Evolutionary conservation across 2,888 invertebrate genomes (phyloP).

Genomic region (Drosophila aldrichi): DNA sequence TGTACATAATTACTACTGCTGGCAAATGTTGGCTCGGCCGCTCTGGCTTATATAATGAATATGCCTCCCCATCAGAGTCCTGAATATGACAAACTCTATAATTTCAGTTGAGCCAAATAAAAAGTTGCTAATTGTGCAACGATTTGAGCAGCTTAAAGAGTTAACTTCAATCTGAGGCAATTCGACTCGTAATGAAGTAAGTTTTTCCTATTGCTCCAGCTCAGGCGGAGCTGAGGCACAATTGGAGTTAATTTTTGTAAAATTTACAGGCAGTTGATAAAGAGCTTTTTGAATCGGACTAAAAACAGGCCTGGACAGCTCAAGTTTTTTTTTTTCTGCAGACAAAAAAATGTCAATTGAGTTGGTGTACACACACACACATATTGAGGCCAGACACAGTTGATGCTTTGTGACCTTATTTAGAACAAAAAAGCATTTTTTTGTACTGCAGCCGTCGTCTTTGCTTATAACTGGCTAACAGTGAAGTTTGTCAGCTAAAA

Average conservation of each 20-base stretch:
- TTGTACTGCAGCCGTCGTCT: not conserved
- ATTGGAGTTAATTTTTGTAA: constrained; percentile 13
- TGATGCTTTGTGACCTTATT: not conserved
- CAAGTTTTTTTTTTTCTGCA: not conserved
- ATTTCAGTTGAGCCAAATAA: not conserved
- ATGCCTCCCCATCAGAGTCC: no score
- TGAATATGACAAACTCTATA: not conserved
- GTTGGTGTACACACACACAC: not conserved
- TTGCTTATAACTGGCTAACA: not conserved
- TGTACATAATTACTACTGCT: not conserved
- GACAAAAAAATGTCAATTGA: constrained; percentile 31
- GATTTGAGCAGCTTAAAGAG: not conserved
- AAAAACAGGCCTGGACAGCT: constrained; percentile 1
- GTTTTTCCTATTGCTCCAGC: not conserved
- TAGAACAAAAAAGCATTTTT: no score
- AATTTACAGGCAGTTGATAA: constrained; percentile 18
- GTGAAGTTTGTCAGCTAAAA: not conserved
- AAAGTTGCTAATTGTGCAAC: not conserved
- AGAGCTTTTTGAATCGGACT: not conserved
- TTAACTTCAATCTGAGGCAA: not conserved
- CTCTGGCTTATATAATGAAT: not conserved
- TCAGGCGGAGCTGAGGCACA: not conserved
- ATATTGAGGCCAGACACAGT: not conserved
- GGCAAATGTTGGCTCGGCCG: not conserved
- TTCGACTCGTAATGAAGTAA: not conserved